These are phyloP conservation scores for Liodrosophila aerea DNA, from an alignment of 2,888 invertebrate species.

Conservation along the genomic window DNA sequence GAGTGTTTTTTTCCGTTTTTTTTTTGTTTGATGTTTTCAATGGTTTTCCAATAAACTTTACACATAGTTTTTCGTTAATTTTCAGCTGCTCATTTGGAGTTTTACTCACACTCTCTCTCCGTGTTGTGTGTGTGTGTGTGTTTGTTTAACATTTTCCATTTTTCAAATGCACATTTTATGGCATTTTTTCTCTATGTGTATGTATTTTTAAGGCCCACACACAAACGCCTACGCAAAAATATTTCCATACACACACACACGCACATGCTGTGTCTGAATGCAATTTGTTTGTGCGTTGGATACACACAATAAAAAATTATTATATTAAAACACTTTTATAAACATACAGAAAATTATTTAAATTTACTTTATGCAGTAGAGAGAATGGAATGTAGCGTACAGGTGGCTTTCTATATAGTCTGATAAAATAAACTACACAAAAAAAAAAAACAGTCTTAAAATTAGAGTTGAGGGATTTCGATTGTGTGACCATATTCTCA, in stretches of 20 bases:
- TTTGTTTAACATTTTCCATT: not conserved
- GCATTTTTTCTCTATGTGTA: conserved; percentile 5
- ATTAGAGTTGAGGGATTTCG: too few relatives aligned
- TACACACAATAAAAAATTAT: conserved; percentile 14
- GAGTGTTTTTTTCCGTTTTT: conserved; percentile 50
- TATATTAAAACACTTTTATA: too few relatives aligned
- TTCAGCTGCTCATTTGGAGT: conserved; percentile 33
- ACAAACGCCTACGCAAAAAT: conserved; percentile 59
- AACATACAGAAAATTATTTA: not conserved
- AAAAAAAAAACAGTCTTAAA: too few relatives aligned
- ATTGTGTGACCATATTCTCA: too few relatives aligned
- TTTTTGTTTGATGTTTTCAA: conserved; percentile 60
- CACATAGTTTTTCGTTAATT: conserved; percentile 35
- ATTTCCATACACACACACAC: too few relatives aligned
- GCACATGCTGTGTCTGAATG: conserved; percentile 12
- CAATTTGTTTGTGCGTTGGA: conserved; percentile 45
- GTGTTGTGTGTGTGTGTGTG: too few relatives aligned
- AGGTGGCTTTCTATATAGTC: too few relatives aligned
- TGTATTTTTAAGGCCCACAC: conserved; percentile 54
- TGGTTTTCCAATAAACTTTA: conserved; percentile 62
- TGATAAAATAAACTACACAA: too few relatives aligned
- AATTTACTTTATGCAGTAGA: too few relatives aligned
- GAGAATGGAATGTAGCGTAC: too few relatives aligned
- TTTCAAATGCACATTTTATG: conserved; percentile 43
- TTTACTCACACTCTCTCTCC: conserved; percentile 9